Percentiles rank a stretch among this genome's conserved stretches.
These are phyloP conservation scores for Drosophila nebulosa DNA, from an alignment of 1,140 invertebrate genomes.

Conservation along the genomic window DNA sequence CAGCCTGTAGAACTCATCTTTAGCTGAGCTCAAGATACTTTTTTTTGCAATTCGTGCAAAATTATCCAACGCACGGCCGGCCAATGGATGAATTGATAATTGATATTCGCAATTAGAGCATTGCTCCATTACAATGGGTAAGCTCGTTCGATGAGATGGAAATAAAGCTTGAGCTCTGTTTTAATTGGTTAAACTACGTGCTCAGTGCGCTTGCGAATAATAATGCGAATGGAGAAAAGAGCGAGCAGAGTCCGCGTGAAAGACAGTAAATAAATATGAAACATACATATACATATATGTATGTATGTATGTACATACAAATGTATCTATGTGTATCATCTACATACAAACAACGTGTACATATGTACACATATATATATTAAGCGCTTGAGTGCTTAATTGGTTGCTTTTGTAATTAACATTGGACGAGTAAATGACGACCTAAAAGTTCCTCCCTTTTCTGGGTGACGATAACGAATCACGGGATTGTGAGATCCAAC, in stretches of 20 bases:
- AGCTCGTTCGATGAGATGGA: not conserved
- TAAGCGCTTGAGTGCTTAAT: conserved; percentile 31
- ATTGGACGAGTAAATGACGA: conserved; percentile 8
- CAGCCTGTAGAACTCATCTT: not conserved
- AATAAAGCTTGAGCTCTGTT: conserved; percentile 16
- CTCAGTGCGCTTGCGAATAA: not conserved
- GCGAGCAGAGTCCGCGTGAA: not conserved
- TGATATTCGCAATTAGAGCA: conserved; percentile 2
- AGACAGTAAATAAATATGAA: not conserved
- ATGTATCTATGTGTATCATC: not conserved
- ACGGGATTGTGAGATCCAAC: conserved; percentile 27
- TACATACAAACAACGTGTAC: not conserved
- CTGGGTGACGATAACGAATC: conserved; percentile 55
- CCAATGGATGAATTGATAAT: not conserved
- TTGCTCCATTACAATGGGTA: not conserved
- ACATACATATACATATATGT: not conserved
- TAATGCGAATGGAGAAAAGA: not conserved
- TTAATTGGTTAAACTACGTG: conserved; percentile 43
- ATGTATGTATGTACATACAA: not conserved
- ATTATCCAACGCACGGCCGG: not conserved
- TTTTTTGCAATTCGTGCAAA: not conserved
- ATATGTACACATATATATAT: not conserved
- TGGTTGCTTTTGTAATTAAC: conserved; percentile 55
- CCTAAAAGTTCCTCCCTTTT: conserved; percentile 25
- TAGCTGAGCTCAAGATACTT: not conserved